Evolutionary conservation across 2,797 vertebrate genomes (phyloP), one percentile per base, ranked within the genome.

Genomic region (Thunnus albacares): DNA sequence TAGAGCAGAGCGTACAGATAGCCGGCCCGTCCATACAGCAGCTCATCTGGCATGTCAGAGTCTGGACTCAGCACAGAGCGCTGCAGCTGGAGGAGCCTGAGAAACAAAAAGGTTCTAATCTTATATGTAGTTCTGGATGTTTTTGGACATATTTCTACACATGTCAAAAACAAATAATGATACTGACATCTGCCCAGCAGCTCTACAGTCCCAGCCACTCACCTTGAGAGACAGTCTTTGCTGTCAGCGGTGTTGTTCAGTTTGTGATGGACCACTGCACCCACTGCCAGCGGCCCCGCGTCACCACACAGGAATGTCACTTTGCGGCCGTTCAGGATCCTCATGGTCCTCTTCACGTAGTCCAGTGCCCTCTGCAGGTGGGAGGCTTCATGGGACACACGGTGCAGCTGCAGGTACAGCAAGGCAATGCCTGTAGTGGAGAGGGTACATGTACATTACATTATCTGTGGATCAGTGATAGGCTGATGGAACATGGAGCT

Each of bases 271-370:
- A 98, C 96, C 61, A 99, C 98, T 0, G 97, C 97, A 0, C 95
- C 97, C 14, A 99, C 98, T 0, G 98, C 98, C 14, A 99, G 93
- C 0, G 98, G 98, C 14, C 98, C 98, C 0, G 97, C 97, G 3
- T 99, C 98, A 1, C 98, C 98, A 33, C 98, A 99, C 51, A 99
- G 96, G 88, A 99, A 99, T 0, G 97, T 98, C 47, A 99, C 96
- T 81, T 96, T 96, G 28, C 98, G 96, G 11, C 98, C 98, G 0
- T 95, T 98, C 82, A 99, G 94, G 67, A 96, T 97, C 62, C 98
- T 96, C 79, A 99, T 96, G 5, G 96, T 94, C 84, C 98, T 95
- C 92, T 99, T 98, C 22, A 98, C 96, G 0, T 98, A 97, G 91
- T 99, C 97, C 57, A 99, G 92, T 4, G 98, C 97, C 5, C 97